These are phyloP conservation scores for Heliornis fulica DNA, from an alignment of 2,113 vertebrate genomes.

Conservation along the genomic window DNA sequence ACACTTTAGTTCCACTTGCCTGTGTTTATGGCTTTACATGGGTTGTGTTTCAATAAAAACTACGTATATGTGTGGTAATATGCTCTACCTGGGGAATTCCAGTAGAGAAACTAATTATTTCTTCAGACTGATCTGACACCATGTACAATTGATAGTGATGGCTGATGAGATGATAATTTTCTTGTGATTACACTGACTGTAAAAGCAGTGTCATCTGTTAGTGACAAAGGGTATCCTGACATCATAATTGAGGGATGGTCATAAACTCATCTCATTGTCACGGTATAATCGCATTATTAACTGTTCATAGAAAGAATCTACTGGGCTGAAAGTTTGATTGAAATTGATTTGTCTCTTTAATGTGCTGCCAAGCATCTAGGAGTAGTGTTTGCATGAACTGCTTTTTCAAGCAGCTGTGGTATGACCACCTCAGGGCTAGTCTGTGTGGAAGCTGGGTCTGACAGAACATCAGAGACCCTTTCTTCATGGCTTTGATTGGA, in stretches of 20 bases:
- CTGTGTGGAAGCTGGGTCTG: neutral
- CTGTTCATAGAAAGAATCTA: neutral
- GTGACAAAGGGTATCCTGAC: neutral
- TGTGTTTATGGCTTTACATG: neutral
- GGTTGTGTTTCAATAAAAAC: neutral
- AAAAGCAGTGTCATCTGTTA: neutral
- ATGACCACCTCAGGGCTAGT: neutral
- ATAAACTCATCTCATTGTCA: neutral
- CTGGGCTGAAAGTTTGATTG: neutral
- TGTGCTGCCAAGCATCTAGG: neutral
- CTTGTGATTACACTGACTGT: neutral
- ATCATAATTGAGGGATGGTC: neutral
- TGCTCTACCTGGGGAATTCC: neutral
- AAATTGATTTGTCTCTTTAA: neutral
- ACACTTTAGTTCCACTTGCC: neutral
- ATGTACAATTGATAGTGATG: neutral
- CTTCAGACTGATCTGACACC: neutral
- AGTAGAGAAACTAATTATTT: constrained; percentile 5
- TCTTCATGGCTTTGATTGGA: neutral
- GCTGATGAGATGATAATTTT: neutral
- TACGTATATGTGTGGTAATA: neutral
- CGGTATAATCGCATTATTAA: neutral
- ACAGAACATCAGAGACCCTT: neutral
- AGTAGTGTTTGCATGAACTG: neutral
- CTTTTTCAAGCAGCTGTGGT: neutral